Evolutionary conservation across 2,888 invertebrate genomes (phyloP).

Genomic region (Lasioglossum leucozonium): DNA sequence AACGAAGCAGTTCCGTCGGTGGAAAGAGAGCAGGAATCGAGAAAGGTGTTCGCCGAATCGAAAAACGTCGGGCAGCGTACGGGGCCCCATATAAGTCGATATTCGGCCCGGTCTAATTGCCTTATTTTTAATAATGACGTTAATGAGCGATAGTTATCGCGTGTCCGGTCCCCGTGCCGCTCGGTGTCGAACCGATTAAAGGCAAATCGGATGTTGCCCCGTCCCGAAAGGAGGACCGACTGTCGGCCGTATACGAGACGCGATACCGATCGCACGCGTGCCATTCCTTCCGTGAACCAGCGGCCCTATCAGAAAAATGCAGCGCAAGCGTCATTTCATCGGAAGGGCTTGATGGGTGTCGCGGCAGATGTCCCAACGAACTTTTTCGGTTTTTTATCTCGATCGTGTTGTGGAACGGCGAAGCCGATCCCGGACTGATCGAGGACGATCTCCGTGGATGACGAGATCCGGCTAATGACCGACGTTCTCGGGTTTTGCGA

Average conservation of each 20-base stretch:
- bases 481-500: background rate
- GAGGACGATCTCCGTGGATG: slow-evolving; percentile 30
- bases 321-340: slow-evolving; percentile 63
- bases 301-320: slow-evolving; percentile 58
- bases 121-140: slow-evolving; percentile 76
- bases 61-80: slow-evolving; percentile 8
- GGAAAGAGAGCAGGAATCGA: slow-evolving; percentile 5
- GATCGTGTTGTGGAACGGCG: slow-evolving; percentile 26
- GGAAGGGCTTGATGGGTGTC: slow-evolving; percentile 59
- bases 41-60: slow-evolving; percentile 48
- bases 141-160: slow-evolving; percentile 77
- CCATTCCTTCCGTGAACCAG: slow-evolving; percentile 57
- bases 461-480: slow-evolving; percentile 14
- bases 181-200: slow-evolving; percentile 71
- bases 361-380: slow-evolving; percentile 70
- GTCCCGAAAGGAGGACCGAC: slow-evolving; percentile 64
- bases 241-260: slow-evolving; percentile 39
- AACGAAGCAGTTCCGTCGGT: background rate
- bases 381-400: slow-evolving; percentile 57
- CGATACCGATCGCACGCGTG: slow-evolving; percentile 67
- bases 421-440: slow-evolving; percentile 35
- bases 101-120: slow-evolving; percentile 72
- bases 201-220: slow-evolving; percentile 70
- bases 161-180: slow-evolving; percentile 64
- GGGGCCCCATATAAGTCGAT: slow-evolving; percentile 64